A percentile compares a stretch with the other conserved stretches of the same genome.
phyloP scores from a whole-genome alignment of 2,113 vertebrate genomes.

The Myiozetetes cayanensis region DNA sequence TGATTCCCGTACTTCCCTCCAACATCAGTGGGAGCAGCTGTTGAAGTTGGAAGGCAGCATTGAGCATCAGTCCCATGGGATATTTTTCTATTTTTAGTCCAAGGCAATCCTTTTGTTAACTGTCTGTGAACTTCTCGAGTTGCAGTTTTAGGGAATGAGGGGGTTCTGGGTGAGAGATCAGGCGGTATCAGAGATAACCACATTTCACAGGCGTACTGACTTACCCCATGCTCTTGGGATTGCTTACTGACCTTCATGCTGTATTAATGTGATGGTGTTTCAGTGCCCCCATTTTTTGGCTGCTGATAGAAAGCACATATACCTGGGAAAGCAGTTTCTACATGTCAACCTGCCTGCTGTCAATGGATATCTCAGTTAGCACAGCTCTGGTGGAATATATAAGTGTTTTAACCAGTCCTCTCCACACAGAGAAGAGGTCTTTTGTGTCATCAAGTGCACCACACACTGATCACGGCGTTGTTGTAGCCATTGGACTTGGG shows the following conservation, averaged over 20 bases:
- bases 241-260: background rate
- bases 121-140: accelerated
- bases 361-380: background rate
- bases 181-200: background rate
- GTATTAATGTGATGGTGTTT: background rate
- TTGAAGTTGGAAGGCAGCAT: background rate
- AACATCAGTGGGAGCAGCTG: background rate
- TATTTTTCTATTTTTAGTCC: background rate
- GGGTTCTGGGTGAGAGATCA: background rate
- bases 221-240: accelerated
- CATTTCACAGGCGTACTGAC: background rate
- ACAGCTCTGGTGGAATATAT: background rate
- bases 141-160: background rate
- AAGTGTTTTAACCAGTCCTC: background rate
- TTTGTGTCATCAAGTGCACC: background rate
- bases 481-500: background rate
- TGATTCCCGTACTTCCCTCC: background rate
- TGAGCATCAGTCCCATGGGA: background rate
- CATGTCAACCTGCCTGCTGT: background rate
- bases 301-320: background rate
- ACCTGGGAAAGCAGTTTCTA: background rate
- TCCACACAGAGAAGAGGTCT: background rate
- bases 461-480: background rate
- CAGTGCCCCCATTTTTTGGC: background rate
- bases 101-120: background rate